These are phyloP conservation scores for Yponomeuta sedellus DNA, from an alignment of 2,888 invertebrate genomes.

Conservation along the genomic window DNA sequence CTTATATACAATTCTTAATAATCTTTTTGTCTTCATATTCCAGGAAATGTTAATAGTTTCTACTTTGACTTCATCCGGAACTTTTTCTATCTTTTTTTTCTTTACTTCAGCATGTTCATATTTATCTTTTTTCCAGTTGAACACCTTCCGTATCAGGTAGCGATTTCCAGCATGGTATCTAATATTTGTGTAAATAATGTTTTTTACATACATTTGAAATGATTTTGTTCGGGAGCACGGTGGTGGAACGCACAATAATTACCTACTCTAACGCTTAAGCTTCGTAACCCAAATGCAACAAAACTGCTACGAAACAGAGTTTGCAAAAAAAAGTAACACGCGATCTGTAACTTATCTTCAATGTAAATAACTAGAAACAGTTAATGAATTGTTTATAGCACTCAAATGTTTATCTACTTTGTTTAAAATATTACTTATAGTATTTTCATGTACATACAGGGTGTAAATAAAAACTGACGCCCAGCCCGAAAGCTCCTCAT, in stretches of 20 bases:
- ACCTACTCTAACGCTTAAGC: conserved; percentile 48
- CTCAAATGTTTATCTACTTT: not conserved
- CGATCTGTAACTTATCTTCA: not conserved
- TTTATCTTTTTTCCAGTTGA: conserved; percentile 66
- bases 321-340: conserved; percentile 33
- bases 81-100: conserved; percentile 57
- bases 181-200: conserved; percentile 54
- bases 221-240: conserved; percentile 52
- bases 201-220: conserved; percentile 38
- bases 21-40: conserved; percentile 74
- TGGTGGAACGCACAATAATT: conserved; percentile 29
- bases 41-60: conserved; percentile 73
- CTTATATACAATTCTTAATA: conserved; percentile 62
- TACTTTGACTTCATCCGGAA: conserved; percentile 69
- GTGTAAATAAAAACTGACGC: too few relatives aligned
- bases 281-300: conserved; percentile 56
- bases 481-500: too few relatives aligned
- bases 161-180: conserved; percentile 48
- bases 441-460: too few relatives aligned
- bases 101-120: conserved; percentile 67
- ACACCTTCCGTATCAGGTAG: conserved; percentile 69
- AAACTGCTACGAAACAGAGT: conserved; percentile 73
- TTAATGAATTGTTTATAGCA: not conserved
- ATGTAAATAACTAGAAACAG: not conserved
- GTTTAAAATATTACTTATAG: not conserved